A percentile compares a stretch with the other conserved stretches of the same genome.
Evolutionary conservation across 2,888 invertebrate species (phyloP).

Genomic region (Anticlea derivata): DNA sequence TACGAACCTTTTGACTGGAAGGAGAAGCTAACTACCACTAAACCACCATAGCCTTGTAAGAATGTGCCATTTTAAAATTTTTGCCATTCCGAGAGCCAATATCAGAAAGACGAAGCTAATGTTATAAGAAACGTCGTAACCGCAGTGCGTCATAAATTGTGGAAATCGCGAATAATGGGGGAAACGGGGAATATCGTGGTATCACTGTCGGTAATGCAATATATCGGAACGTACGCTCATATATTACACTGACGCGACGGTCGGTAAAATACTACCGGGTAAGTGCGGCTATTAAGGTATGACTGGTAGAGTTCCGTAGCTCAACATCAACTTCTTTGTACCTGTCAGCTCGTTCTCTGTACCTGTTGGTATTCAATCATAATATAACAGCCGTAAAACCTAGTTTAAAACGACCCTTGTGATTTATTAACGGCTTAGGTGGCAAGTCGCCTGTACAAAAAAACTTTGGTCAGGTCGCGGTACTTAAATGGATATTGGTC

Average conservation of each 20-base stretch:
- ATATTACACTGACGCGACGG: constrained; percentile 25
- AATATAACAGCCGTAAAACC: too few species aligned
- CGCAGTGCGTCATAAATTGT: constrained; percentile 17
- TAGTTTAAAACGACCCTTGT: too few species aligned
- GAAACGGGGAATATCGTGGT: constrained; percentile 12
- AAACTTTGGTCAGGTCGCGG: too few species aligned
- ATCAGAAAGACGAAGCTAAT: neutral
- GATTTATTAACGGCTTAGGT: too few species aligned
- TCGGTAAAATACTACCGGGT: constrained; percentile 18
- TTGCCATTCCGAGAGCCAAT: neutral
- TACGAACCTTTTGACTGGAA: too few species aligned
- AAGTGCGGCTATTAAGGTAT: neutral
- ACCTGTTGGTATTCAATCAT: too few species aligned
- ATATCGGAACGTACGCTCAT: constrained; percentile 26
- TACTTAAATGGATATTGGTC: too few species aligned
- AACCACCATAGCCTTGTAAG: too few species aligned
- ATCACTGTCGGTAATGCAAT: constrained; percentile 30
- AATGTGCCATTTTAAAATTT: constrained; percentile 3
- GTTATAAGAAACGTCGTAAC: constrained; percentile 6
- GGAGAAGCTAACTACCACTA: too few species aligned
- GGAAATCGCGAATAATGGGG: constrained; percentile 16
- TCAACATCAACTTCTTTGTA: neutral
- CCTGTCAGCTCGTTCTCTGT: too few species aligned
- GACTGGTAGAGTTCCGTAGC: constrained; percentile 1
- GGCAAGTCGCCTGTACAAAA: too few species aligned